These are phyloP conservation scores for Leptinotarsa tumamoca DNA, from an alignment of 2,888 invertebrate species.

Conservation along the genomic window DNA sequence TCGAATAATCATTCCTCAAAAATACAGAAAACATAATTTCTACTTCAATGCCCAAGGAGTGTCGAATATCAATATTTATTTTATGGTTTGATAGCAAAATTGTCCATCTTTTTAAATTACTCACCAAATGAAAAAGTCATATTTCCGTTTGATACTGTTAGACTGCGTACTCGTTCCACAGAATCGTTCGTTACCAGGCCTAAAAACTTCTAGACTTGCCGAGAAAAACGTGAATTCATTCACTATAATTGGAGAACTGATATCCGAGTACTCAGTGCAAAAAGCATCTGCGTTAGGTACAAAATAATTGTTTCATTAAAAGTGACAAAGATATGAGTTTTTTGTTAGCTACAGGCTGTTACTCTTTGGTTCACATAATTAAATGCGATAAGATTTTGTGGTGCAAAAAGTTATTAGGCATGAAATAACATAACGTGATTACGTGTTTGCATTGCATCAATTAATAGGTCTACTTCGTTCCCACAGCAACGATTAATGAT, in stretches of 20 bases:
- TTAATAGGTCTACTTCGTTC: neutral
- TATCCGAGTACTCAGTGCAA: slow-evolving; percentile 11
- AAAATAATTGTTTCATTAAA: slow-evolving; percentile 19
- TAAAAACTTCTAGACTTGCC: slow-evolving; percentile 4
- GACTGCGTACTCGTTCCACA: neutral
- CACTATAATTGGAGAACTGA: slow-evolving; percentile 15
- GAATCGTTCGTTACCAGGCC: neutral
- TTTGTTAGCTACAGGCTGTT: slow-evolving; percentile 17
- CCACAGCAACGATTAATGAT: neutral
- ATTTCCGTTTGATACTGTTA: slow-evolving; percentile 2
- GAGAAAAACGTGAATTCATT: slow-evolving; percentile 18
- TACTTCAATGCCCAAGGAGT: too few species aligned
- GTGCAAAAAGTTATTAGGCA: slow-evolving; percentile 19
- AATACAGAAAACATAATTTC: too few species aligned
- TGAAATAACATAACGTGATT: slow-evolving; percentile 9
- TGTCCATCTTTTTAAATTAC: neutral
- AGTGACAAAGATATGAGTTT: slow-evolving; percentile 16
- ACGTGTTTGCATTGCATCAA: slow-evolving; percentile 11
- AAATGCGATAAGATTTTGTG: slow-evolving; percentile 19
- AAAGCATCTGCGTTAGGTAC: slow-evolving; percentile 9
- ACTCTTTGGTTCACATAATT: slow-evolving; percentile 18
- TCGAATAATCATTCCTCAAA: too few species aligned
- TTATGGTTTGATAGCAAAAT: neutral
- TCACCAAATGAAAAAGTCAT: neutral
- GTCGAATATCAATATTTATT: too few species aligned